Evolutionary conservation across 92 coral and sea anemone species (phyloP).

Genomic region (Umimayanthus chanpuru): DNA sequence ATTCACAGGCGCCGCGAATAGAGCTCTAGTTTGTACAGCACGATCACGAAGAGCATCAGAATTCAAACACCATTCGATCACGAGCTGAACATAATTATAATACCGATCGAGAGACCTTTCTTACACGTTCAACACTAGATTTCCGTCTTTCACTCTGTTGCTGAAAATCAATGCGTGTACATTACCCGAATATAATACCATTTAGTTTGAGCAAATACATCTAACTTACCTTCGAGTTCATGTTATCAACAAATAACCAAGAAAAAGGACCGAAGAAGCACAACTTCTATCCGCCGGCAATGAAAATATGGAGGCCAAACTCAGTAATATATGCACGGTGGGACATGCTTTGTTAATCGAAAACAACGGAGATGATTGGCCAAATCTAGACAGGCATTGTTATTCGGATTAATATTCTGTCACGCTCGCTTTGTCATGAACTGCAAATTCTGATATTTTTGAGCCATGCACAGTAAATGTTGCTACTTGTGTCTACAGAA

Average conservation of each 20-base stretch:
- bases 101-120: background rate
- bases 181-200: background rate
- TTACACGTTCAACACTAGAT: background rate
- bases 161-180: background rate
- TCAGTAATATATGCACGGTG: constrained; percentile 5
- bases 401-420: background rate
- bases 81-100: background rate
- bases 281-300: background rate
- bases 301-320: background rate
- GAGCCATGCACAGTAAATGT: background rate
- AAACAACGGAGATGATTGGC: constrained; percentile 1
- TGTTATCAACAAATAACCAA: background rate
- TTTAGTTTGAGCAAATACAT: background rate
- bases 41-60: too few relatives aligned
- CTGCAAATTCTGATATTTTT: background rate
- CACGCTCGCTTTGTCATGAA: constrained; percentile 13
- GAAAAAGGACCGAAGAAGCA: background rate
- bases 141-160: background rate
- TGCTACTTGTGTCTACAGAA: too few relatives aligned
- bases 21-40: background rate
- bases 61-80: background rate
- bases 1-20: background rate
- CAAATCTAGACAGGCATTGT: background rate
- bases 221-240: constrained; percentile 14
- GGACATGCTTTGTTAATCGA: background rate